Conservation (phyloP, 2,888 invertebrate genomes). For the Drosophila koepferae region DNA sequence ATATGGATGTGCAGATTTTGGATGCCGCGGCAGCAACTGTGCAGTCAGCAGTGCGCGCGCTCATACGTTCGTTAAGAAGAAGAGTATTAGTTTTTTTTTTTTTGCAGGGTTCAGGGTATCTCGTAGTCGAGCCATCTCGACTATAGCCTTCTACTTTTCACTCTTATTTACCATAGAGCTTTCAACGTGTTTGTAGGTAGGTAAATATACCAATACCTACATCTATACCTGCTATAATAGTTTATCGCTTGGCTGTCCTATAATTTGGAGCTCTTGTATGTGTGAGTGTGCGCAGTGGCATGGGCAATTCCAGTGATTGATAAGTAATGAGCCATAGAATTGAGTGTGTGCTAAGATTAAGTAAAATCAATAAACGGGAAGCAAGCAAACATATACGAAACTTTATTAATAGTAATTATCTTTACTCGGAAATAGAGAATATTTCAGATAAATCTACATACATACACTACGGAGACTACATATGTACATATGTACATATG, state of each 20-base stretch:
- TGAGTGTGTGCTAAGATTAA: conserved; percentile 17
- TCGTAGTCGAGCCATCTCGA: too few relatives aligned
- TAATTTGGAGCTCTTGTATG: neutral
- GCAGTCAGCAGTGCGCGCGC: too few relatives aligned
- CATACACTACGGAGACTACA: neutral
- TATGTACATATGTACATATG: too few relatives aligned
- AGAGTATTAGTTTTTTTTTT: too few relatives aligned
- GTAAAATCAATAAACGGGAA: conserved; percentile 10
- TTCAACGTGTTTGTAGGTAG: neutral
- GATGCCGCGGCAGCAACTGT: too few relatives aligned
- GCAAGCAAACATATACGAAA: neutral
- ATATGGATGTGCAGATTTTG: too few relatives aligned
- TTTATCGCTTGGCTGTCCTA: conserved; percentile 21
- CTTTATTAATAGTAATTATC: conserved; percentile 1
- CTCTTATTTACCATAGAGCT: conserved; percentile 1
- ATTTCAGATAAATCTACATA: conserved; percentile 15
- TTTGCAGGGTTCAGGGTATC: too few relatives aligned
- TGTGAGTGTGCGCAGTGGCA: neutral
- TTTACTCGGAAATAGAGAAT: conserved; percentile 13
- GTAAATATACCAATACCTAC: neutral
- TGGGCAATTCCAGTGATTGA: conserved; percentile 22
- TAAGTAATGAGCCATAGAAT: conserved; percentile 30
- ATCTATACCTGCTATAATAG: neutral
- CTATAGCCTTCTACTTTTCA: neutral
- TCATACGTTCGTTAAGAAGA: too few relatives aligned